Conservation (phyloP, 2,113 vertebrate genomes). For the Osmerus eperlanus region DNA sequence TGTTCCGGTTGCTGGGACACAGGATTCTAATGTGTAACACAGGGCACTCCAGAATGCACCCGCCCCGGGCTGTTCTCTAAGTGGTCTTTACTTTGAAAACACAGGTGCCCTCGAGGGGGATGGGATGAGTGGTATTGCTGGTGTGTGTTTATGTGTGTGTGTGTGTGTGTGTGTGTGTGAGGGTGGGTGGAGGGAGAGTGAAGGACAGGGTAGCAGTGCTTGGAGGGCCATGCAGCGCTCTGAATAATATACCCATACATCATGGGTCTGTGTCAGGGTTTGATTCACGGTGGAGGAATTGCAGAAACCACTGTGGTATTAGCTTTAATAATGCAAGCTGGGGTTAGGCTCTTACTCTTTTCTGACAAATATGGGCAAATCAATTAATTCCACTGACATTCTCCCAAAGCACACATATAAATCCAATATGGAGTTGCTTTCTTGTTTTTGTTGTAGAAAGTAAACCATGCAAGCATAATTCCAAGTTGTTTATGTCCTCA, state of each 20-base stretch:
- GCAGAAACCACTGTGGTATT: constrained; percentile 69
- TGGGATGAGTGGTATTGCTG: constrained; percentile 58
- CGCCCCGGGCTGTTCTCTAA: constrained; percentile 75
- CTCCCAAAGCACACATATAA: constrained; percentile 52
- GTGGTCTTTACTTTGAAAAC: constrained; percentile 79
- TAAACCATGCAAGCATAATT: constrained; percentile 33
- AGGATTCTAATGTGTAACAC: constrained; percentile 64
- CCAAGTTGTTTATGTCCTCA: constrained; percentile 40
- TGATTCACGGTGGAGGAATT: constrained; percentile 69
- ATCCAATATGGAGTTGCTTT: constrained; percentile 51
- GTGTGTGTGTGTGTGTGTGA: constrained; percentile 41
- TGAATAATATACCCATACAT: constrained; percentile 76
- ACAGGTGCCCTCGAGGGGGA: constrained; percentile 71
- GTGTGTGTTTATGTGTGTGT: constrained; percentile 27
- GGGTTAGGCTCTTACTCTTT: constrained; percentile 67
- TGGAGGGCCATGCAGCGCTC: constrained; percentile 50
- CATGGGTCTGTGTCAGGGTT: constrained; percentile 65
- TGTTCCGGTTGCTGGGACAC: constrained; percentile 56
- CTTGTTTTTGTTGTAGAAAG: constrained; percentile 47
- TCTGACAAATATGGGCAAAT: constrained; percentile 72
- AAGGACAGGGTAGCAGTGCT: constrained; percentile 35
- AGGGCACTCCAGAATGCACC: constrained; percentile 63
- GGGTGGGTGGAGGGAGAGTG: constrained; percentile 22
- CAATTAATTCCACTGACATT: constrained; percentile 69
- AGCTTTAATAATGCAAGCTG: constrained; percentile 75